Conservation (phyloP, 2,797 vertebrate genomes). For the Orestias chungarensis region DNA sequence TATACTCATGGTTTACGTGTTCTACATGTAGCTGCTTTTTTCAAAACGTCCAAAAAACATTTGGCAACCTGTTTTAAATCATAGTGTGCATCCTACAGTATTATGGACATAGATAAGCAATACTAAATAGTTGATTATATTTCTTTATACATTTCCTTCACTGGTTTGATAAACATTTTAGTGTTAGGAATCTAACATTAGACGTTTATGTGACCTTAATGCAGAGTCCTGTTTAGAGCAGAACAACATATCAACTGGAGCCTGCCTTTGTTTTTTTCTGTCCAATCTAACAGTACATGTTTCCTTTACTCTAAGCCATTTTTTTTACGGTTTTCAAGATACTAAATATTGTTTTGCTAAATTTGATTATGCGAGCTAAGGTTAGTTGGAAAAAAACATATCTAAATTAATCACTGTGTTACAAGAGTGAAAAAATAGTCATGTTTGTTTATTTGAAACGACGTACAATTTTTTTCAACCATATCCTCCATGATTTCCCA, state of each 20-base stretch:
- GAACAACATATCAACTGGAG: neutral
- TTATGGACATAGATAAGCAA: neutral
- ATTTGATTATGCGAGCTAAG: neutral
- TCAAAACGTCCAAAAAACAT: neutral
- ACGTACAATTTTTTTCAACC: neutral
- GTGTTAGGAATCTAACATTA: neutral
- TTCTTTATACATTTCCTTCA: neutral
- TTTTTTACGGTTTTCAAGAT: neutral
- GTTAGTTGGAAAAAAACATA: neutral
- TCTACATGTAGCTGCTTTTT: neutral
- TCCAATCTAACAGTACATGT: neutral
- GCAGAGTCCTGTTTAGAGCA: neutral
- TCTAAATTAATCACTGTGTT: neutral
- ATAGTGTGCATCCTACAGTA: neutral
- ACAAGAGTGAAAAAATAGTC: neutral
- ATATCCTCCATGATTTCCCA: neutral
- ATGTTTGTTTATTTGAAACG: neutral
- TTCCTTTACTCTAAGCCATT: neutral
- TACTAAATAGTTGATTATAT: no score
- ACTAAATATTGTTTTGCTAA: neutral
- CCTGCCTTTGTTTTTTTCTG: neutral
- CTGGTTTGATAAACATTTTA: neutral
- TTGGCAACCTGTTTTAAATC: neutral
- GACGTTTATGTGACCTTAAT: neutral
- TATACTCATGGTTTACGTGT: neutral